Evolutionary conservation across 2,888 invertebrate genomes (phyloP), one percentile per base, ranked within the genome.

Genomic region (Drosophila rellima): DNA sequence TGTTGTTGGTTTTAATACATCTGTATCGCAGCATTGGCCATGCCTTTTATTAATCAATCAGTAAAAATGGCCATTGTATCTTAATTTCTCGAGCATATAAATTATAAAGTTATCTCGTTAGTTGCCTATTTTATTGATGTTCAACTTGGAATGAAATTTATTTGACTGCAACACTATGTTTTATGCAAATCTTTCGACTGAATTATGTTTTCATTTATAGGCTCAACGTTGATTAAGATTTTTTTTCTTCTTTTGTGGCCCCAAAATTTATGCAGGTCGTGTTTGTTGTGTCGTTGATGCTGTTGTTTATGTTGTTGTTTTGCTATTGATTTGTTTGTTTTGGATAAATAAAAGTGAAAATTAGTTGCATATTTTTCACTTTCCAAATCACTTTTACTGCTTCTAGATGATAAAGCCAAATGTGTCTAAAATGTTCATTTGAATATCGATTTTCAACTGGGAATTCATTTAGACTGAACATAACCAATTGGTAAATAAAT

Each of bases 141-240:
- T 63, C 54, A 33, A 59, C 66, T 74, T 63, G 40, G 64, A 48
- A 60, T 45, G 62, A 71, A 88, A 83, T 88, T 83, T 83, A 83
- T 83, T 78, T 81, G 89, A 88, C 82, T 72, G 78, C 70, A 88
- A 69, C 78, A 65, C 20, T 68, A 54, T 83, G 83, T 83, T 88
- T 83, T 83, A 83, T 83, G 83, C 89, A 83, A 83, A 83, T 88
- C 81, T 70, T 61, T 18, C 17, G 31, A 51, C 72, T 88, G 82
- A 83, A 88, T 87, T 88, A 83, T 83, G 89, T 83, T 88, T 83
- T 87, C 82, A 83, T 83, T 88, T 81, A 74, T 86, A 56, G 71
- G 87, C 78, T 71, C 29, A 68, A 64, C 26, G 50, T 66, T 78
- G 79, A 83, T 83, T 83, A 81, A 88, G 89, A 86, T 83, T 88